Evolutionary conservation across 37 sponge, comb jelly and placozoan genomes (phyloP), one percentile per base, ranked within the genome.

Genomic region (Diacarnus erythraeanus): DNA sequence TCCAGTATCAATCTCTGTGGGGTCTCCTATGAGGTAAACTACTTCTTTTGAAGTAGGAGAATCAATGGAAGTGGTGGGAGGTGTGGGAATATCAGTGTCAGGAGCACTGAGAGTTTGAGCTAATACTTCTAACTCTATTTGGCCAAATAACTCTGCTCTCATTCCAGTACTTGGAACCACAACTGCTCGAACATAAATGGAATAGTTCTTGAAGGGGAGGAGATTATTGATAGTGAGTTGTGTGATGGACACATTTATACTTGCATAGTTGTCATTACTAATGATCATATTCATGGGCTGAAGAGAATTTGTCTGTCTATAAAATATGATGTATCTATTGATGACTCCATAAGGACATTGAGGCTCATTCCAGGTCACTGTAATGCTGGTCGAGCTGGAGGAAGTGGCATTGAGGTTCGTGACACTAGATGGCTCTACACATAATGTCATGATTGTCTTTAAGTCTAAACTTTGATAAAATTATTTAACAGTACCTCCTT

Each of bases 271-370:
- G 22, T 2, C 12, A 27, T 8, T 41, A 5, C 47, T 6, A 10
- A 41, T 57, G n/a, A n/a, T n/a, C n/a, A n/a, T n/a, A 18, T 31
- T 27, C 27, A 9, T 51, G 2, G 43, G 6, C 47, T 72, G 72
- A n/a, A 72, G 10, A 4, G n/a, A 6, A 42, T 36, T 27, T n/a
- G 37, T 25, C 8, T 12, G 37, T 75, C 21, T 51, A 12, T 47
- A 23, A 64, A 61, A 37, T 25, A 85, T 79, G 1, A 1, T 70
- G 43, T 85, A 85, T 25, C 59, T 40, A 5, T 9, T 70, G 59
- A 41, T 39, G 54, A 64, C 61, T 29, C 86, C 86, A 78, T 85
- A 61, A 29, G 77, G 71, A 78, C 86, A 85, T 38, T 40, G 63
- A 39, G 86, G 86, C 15, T 0, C 60, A 10, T 51, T 8, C 86